Base-by-base conservation (phyloP, 2,888 invertebrate species). In the Busseola fusca region DNA sequence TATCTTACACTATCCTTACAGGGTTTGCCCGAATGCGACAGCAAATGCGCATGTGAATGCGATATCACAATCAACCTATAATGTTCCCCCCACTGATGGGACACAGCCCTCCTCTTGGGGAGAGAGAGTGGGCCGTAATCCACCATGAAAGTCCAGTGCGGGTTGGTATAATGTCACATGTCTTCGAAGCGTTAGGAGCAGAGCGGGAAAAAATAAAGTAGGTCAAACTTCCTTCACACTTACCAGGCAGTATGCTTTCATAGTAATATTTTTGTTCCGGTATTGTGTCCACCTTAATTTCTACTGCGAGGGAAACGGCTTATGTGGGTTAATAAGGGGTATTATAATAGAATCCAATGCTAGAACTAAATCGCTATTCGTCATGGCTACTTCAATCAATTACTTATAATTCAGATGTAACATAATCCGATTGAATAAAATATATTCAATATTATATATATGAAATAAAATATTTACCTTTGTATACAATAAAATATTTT, bases 211-310 rank as follows among this genome's bases (percentile, higher is more conserved):
- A 67, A 10, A 18, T 30, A 25, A 40, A 52, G 2, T 45, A 7
- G 1, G 5, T 42, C 42, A 27, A 27, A 14, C n/a, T 58, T 58
- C 6, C 4, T 25, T 40, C 14, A 18, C 16, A 72, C 72, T 73
- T 59, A 73, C 73, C 64, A 73, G 21, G 45, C 42, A 73, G 50
- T 45, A 64, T 14, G n/a, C 25, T 65, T 58, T 73, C 73, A 73
- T 73, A 45, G n/a, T 72, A 21, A n/a, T 73, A 14, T 37, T 48
- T 42, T 48, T 42, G 18, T 52, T 45, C 3, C 27, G 27, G 52
- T 64, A 21, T 16, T 64, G n/a, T 14, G 34, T 27, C 27, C 27
- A 25, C 58, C 34, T 59, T 37, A 45, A 50, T 30, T 52, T 52
- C 73, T 25, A 45, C 50, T 45, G 0, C 16, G 73, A 50, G 6